phyloP scores from a whole-genome alignment of 30 jellyfish, hydroid and myxozoan species.

The Hydra vulgaris region DNA sequence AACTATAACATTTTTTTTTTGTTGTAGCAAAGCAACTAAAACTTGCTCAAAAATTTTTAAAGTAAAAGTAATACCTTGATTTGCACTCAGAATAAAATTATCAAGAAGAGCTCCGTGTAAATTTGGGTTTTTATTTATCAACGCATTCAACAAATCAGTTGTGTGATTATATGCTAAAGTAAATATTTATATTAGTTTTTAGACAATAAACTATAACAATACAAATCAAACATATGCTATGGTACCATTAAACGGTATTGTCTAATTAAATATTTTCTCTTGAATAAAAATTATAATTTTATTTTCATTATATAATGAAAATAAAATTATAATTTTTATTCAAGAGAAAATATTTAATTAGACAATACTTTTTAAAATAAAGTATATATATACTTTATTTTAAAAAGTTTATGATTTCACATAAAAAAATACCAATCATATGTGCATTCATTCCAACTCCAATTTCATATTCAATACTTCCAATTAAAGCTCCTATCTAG shows the following conservation, averaged over 20 bases:
- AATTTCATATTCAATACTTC: constrained; percentile 74
- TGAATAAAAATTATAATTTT: no score
- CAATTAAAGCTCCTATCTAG: constrained; percentile 92
- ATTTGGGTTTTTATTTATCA: constrained; percentile 8
- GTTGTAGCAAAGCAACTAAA: neutral
- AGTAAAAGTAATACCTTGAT: constrained; percentile 10
- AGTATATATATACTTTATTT: no score
- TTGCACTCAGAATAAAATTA: constrained; percentile 62
- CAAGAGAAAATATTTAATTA: no score
- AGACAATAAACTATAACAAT: neutral
- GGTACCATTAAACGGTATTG: neutral
- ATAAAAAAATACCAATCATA: constrained; percentile 37
- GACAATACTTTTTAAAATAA: neutral
- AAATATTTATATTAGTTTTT: neutral
- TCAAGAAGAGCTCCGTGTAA: constrained; percentile 74
- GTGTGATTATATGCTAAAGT: constrained; percentile 50
- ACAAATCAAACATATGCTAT: neutral
- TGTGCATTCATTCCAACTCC: constrained; percentile 96
- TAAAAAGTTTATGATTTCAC: neutral
- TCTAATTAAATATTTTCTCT: no score
- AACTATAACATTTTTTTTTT: no score
- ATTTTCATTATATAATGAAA: no score
- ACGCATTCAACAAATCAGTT: constrained; percentile 27
- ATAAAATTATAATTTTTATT: no score
- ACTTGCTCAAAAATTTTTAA: neutral